These are phyloP conservation scores for Dinoponera quadriceps DNA, from an alignment of 1,140 invertebrate genomes.

Conservation along the genomic window DNA sequence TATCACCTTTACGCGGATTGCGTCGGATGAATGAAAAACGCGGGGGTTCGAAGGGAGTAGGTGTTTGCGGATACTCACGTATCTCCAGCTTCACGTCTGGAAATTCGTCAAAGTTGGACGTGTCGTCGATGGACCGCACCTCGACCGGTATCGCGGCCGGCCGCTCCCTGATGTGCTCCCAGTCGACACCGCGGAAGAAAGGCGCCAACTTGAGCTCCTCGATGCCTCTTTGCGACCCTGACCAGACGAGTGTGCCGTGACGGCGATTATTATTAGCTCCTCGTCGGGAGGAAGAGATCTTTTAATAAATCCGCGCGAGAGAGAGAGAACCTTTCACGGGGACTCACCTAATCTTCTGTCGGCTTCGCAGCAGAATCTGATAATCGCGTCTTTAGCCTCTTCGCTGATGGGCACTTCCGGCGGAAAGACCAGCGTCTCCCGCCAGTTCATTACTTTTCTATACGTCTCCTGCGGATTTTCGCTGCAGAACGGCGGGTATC, in stretches of 20 bases:
- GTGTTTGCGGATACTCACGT: too few species aligned
- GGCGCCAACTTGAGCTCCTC: conserved; percentile 94
- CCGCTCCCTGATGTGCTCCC: conserved; percentile 98
- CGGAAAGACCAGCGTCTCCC: conserved; percentile 98
- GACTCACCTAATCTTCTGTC: conserved; percentile 89
- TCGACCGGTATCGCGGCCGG: conserved; percentile 99
- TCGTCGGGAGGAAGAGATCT: neutral
- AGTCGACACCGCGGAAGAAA: conserved; percentile 97
- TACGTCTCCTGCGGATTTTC: conserved; percentile 99
- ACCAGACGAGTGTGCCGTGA: neutral
- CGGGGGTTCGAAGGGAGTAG: too few species aligned
- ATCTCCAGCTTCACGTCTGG: conserved; percentile 99
- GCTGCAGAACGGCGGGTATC: conserved; percentile 99
- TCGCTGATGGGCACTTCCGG: conserved; percentile 99
- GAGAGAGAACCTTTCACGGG: neutral
- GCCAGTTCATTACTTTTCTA: conserved; percentile 99
- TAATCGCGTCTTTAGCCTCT: conserved; percentile 94
- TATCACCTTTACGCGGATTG: too few species aligned
- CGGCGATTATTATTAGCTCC: neutral
- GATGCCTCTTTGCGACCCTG: conserved; percentile 94
- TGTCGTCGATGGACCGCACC: conserved; percentile 97
- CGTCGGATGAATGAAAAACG: too few species aligned
- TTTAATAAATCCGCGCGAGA: conserved; percentile 1
- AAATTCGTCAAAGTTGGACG: conserved; percentile 99
- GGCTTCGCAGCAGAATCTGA: conserved; percentile 97